A percentile compares a stretch with the other conserved stretches of the same genome.
Evolutionary conservation across 2,888 invertebrate genomes (phyloP).

Genomic region (Peribatodes rhomboidaria): DNA sequence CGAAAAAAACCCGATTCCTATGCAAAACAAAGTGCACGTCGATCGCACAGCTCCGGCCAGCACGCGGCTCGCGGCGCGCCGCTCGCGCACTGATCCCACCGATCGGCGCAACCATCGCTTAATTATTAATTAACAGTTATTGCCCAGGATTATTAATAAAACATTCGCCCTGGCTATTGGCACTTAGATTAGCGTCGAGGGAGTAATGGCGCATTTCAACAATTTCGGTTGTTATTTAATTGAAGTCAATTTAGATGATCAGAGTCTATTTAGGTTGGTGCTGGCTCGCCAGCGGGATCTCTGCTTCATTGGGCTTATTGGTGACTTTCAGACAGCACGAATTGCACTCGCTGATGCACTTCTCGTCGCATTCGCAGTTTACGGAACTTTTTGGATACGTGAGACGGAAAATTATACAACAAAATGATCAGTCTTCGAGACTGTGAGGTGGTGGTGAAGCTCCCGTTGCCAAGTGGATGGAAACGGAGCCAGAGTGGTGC

Average conservation of each 20-base stretch:
- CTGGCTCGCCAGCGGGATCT: constrained; percentile 85
- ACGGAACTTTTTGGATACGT: constrained; percentile 56
- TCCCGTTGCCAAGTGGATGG: constrained; percentile 20
- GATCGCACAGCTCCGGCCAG: constrained; percentile 16
- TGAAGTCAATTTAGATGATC: constrained; percentile 87
- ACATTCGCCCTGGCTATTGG: constrained; percentile 86
- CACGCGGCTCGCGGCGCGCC: constrained; percentile 48
- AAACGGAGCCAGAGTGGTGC: constrained; percentile 17
- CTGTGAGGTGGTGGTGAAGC: constrained; percentile 28
- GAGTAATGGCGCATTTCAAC: constrained; percentile 87
- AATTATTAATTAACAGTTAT: constrained; percentile 85
- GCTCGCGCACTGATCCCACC: constrained; percentile 69
- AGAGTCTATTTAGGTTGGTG: constrained; percentile 87
- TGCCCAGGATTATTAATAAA: constrained; percentile 83
- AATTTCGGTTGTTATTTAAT: constrained; percentile 87
- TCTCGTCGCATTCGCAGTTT: constrained; percentile 76
- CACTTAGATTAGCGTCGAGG: constrained; percentile 86
- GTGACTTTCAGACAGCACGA: constrained; percentile 87
- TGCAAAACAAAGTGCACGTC: constrained; percentile 20
- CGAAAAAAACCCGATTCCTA: background rate
- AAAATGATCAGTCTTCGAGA: background rate
- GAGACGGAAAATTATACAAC: constrained; percentile 52
- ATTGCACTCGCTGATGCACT: constrained; percentile 85
- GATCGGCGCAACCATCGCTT: constrained; percentile 72
- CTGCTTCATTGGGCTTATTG: constrained; percentile 87